phyloP scores from a whole-genome alignment of 2,113 vertebrate species.

The Puffinus mauretanicus region DNA sequence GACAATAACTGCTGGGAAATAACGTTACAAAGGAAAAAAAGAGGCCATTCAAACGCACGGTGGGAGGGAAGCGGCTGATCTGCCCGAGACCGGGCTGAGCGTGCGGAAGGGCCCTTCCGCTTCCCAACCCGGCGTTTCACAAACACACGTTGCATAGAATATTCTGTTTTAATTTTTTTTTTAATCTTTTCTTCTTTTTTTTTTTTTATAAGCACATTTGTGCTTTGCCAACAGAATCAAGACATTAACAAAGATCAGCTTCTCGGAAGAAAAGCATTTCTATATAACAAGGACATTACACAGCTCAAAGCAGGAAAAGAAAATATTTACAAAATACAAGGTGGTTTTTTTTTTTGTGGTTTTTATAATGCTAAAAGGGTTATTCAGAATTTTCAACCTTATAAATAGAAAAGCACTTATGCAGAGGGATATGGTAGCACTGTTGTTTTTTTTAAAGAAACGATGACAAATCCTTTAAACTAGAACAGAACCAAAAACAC shows the following conservation, averaged over 20 bases:
- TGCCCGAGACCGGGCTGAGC: neutral
- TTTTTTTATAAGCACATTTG: conserved; percentile 81
- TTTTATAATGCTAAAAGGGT: conserved; percentile 83
- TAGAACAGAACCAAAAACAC: conserved; percentile 75
- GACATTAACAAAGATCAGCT: conserved; percentile 82
- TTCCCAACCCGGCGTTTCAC: neutral
- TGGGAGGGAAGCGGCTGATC: neutral
- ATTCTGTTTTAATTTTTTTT: conserved; percentile 74
- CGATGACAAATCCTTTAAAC: conserved; percentile 69
- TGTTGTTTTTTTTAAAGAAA: conserved; percentile 70
- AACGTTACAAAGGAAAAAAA: too few species aligned
- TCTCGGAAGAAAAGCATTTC: conserved; percentile 83
- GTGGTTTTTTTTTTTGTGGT: conserved; percentile 56
- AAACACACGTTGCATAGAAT: neutral
- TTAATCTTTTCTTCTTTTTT: conserved; percentile 54
- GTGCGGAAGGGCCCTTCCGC: neutral
- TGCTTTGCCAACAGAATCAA: conserved; percentile 83
- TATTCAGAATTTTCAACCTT: conserved; percentile 82
- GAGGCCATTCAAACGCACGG: accelerated
- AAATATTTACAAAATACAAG: conserved; percentile 89
- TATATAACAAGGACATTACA: conserved; percentile 84
- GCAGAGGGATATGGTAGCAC: conserved; percentile 76
- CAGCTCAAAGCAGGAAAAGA: conserved; percentile 82
- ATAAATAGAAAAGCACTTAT: conserved; percentile 85
- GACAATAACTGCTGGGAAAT: neutral